phyloP scores from a whole-genome alignment of 2,888 invertebrate genomes.

The Sialis fuliginosa region DNA sequence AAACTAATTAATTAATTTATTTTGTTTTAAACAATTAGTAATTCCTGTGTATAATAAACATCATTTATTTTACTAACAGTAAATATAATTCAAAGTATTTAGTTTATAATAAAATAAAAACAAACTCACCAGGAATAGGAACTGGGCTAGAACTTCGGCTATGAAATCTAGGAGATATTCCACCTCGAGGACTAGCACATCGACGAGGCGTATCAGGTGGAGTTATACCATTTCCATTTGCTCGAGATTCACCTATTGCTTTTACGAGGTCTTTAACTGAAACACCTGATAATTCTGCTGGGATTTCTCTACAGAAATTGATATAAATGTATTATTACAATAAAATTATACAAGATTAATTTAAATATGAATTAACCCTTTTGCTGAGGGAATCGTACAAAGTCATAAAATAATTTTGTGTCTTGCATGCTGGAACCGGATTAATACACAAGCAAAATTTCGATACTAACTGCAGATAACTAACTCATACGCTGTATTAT shows the following conservation, averaged over 20 bases:
- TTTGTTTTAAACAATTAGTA: neutral
- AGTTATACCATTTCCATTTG: constrained; percentile 63
- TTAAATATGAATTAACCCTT: too few relatives aligned
- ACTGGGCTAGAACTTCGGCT: constrained; percentile 41
- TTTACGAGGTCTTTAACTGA: constrained; percentile 58
- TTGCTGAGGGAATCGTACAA: too few relatives aligned
- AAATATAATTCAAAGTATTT: neutral
- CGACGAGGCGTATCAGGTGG: constrained; percentile 47
- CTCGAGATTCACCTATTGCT: constrained; percentile 52
- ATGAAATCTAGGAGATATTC: constrained; percentile 28
- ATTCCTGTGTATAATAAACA: neutral
- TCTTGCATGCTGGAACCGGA: too few relatives aligned
- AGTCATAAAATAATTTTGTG: too few relatives aligned
- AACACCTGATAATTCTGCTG: constrained; percentile 38
- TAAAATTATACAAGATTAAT: neutral
- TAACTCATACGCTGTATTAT: too few relatives aligned
- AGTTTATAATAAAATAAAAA: neutral
- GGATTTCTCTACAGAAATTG: constrained; percentile 23
- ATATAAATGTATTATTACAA: neutral
- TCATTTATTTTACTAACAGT: neutral
- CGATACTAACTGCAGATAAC: too few relatives aligned
- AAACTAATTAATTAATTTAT: neutral
- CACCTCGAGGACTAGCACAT: constrained; percentile 31
- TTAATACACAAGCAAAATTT: too few relatives aligned
- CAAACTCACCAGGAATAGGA: constrained; percentile 33